Percentiles rank a stretch among this genome's conserved stretches.
Evolutionary conservation across 2,797 vertebrate genomes (phyloP).

Genomic region (Helarctos malayanus): DNA sequence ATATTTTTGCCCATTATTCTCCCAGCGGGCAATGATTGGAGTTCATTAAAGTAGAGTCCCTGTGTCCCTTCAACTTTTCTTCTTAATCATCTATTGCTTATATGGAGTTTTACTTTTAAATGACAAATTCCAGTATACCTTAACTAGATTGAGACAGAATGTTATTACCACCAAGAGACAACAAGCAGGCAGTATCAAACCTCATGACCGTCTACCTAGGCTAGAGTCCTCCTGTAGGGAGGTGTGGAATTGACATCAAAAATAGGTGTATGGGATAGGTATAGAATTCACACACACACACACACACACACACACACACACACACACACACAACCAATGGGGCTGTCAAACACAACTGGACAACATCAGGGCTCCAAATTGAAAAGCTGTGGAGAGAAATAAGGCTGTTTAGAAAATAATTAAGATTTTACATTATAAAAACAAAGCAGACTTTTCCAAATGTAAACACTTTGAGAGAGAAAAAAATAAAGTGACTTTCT

Average conservation of each 20-base stretch:
- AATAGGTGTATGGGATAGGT: neutral
- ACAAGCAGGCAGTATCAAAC: neutral
- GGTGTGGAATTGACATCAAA: neutral
- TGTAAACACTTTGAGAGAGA: neutral
- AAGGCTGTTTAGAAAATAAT: neutral
- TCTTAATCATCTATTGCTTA: constrained; percentile 7
- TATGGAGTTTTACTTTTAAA: neutral
- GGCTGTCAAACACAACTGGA: neutral
- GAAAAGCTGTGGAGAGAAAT: neutral
- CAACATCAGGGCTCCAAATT: neutral
- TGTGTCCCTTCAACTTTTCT: constrained; percentile 11
- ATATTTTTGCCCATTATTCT: constrained; percentile 6
- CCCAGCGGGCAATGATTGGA: neutral
- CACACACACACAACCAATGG: neutral
- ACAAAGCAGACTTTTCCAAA: neutral
- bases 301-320: neutral
- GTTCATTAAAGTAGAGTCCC: constrained; percentile 8
- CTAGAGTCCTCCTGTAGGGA: neutral
- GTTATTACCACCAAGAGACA: neutral
- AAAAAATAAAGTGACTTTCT: neutral
- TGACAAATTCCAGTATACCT: neutral
- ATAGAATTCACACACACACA: neutral
- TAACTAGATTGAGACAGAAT: neutral
- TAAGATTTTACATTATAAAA: neutral
- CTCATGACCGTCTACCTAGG: neutral